These are phyloP conservation scores for Megaceryle alcyon DNA, from an alignment of 2,797 vertebrate species.

Conservation along the genomic window DNA sequence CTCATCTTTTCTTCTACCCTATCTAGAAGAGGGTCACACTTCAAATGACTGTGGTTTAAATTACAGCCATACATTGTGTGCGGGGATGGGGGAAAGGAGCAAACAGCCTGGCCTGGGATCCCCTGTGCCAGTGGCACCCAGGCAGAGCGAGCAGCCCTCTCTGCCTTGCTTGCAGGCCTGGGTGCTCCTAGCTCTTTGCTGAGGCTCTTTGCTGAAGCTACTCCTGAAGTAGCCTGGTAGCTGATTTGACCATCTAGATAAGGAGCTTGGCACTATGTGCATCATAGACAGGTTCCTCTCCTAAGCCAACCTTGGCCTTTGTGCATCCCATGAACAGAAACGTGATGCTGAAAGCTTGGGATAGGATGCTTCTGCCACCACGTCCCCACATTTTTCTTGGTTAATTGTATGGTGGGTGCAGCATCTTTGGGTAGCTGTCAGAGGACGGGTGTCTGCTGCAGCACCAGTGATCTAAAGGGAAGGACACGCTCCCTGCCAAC, in stretches of 20 bases:
- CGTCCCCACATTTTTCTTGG: fast-evolving
- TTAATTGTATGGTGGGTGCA: not conserved
- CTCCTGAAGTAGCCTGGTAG: not conserved
- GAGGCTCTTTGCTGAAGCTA: not conserved
- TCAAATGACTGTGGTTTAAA: conserved; percentile 13
- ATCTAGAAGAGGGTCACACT: conserved; percentile 35
- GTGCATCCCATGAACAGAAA: not conserved
- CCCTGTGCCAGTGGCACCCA: not conserved
- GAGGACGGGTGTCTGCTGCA: fast-evolving
- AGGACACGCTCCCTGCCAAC: fast-evolving
- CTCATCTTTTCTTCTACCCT: not conserved
- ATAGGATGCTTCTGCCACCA: not conserved
- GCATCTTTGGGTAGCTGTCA: not conserved
- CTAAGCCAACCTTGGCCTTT: not conserved
- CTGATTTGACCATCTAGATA: not conserved
- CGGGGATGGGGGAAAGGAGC: not conserved
- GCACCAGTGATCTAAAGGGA: not conserved
- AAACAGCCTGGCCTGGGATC: not conserved
- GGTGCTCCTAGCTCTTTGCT: not conserved
- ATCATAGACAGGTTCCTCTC: not conserved
- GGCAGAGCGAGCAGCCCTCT: not conserved
- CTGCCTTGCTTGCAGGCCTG: not conserved
- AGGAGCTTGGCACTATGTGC: not conserved
- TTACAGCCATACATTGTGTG: not conserved
- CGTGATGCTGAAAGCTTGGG: not conserved